Evolutionary conservation across 2,888 invertebrate species (phyloP), one percentile per base, ranked within the genome.

Genomic region (Lapara coniferarum): DNA sequence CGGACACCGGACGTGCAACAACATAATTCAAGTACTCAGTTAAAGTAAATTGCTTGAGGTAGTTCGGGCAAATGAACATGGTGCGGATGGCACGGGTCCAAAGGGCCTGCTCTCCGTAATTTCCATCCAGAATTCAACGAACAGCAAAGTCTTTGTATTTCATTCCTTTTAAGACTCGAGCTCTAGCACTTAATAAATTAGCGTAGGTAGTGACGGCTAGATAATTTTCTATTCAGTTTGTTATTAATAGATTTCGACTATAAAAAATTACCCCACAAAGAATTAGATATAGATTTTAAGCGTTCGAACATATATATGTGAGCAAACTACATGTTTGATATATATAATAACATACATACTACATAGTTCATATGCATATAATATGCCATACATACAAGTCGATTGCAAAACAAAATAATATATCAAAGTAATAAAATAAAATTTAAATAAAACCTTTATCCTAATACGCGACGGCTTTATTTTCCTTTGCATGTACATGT

Each of bases 11-110:
- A 37, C 37, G 37, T 37, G 37, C 5, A 37, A 37, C 8, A 37
- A 37, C 56, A 56, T 56, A 56, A 56, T 56, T 56, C 19, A 37
- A 37, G 37, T 37, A 37, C 37, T 37, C 30, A 30, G 57, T 58
- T 25, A 58, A 19, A 58, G 57, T 58, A 58, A 58, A 58, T 58
- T 58, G 57, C 57, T 58, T 3, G 57, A 13, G 37, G 30, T 5
- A 14, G 57, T 58, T 58, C 57, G 8, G 30, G 13, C 56, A 37
- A n/a, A 58, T 56, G 19, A 30, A 58, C 57, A 30, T 37, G 57
- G 16, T 53, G 53, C 53, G 30, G 57, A 58, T 58, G 57, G 57
- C 57, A 58, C 14, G 30, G 13, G 2, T 25, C 57, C 57, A 58
- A 58, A 53, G 57, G 30, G 57, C 57, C n/a, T 37, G 57, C 57